Base-by-base conservation (phyloP, 2,113 vertebrate genomes). In the Myrmecobius fasciatus region DNA sequence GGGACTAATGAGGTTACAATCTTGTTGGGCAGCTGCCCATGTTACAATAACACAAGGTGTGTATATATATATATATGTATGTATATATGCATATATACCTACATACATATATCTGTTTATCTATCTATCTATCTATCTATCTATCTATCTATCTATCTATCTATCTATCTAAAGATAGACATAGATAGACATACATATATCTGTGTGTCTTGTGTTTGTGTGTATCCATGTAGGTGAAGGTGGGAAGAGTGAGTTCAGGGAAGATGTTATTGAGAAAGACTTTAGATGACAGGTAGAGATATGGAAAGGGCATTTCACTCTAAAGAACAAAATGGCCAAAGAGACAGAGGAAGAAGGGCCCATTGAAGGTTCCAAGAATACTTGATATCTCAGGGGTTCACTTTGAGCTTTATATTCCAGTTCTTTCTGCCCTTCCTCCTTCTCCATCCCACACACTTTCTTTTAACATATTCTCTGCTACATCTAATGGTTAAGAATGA, bases 401-500 rank as follows among this genome's bases (percentile, higher is more conserved):
- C 17, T 83, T 43, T 24, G 36, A 24, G n/a, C 67, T 83, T n/a
- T 83, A 22, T 43, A 43, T 83, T 43, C 67, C n/a, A 83, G 17
- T 22, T 20, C 67, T 83, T 83, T 83, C 67, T 83, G 20, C 20
- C n/a, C n/a, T 24, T 17, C n/a, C 20, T 83, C 6, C 67, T 43
- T 20, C 31, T 36, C n/a, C n/a, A 36, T 12, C 17, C 17, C 67
- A 8, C 67, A 83, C 67, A n/a, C 60, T 83, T 83, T 83, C 67
- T 83, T 83, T 83, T 83, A 83, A 83, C 67, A 83, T 83, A 24
- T 93, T 91, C 75, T 48, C 90, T 48, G 14, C 1, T 92, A 53
- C 8, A 95, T 0, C 94, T 83, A 94, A 53, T 0, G 0, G 67
- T 96, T 95, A 96, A 95, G 97, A 95, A 89, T 25, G 3, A 93